Evolutionary conservation across 2,888 invertebrate species (phyloP).

Genomic region (Cephus nigrinus): DNA sequence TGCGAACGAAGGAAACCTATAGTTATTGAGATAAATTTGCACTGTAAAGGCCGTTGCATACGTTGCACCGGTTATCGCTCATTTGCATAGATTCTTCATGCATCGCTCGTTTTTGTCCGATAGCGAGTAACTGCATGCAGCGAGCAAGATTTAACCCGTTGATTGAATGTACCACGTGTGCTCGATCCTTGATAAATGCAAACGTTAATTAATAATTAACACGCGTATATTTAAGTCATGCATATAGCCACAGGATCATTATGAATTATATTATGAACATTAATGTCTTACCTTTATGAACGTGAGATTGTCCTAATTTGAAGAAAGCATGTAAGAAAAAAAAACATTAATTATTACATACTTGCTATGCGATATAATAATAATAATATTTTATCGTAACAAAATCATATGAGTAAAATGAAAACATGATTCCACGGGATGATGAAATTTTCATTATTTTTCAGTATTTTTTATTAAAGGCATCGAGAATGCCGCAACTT

Average conservation of each 20-base stretch:
- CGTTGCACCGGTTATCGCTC: slow-evolving; percentile 15
- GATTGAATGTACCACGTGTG: slow-evolving; percentile 22
- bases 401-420: neutral
- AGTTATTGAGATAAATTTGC: slow-evolving; percentile 32
- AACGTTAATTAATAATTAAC: neutral
- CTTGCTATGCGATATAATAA: neutral
- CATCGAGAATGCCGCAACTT: no score
- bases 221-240: neutral
- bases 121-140: slow-evolving; percentile 14
- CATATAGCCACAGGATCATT: neutral
- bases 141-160: slow-evolving; percentile 10
- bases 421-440: neutral
- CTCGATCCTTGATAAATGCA: neutral
- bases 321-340: slow-evolving; percentile 15
- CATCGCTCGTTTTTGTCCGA: slow-evolving; percentile 11
- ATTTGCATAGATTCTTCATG: slow-evolving; percentile 29
- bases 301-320: slow-evolving; percentile 75
- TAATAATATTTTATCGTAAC: no score
- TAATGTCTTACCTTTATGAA: slow-evolving; percentile 74
- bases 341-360: slow-evolving; percentile 20
- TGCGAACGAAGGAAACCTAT: slow-evolving; percentile 28
- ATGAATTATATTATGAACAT: neutral
- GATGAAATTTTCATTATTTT: no score
- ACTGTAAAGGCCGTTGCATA: slow-evolving; percentile 11
- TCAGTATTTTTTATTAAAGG: no score